Conservation (phyloP, 2,888 invertebrate species). For the Chironomus tentans region DNA sequence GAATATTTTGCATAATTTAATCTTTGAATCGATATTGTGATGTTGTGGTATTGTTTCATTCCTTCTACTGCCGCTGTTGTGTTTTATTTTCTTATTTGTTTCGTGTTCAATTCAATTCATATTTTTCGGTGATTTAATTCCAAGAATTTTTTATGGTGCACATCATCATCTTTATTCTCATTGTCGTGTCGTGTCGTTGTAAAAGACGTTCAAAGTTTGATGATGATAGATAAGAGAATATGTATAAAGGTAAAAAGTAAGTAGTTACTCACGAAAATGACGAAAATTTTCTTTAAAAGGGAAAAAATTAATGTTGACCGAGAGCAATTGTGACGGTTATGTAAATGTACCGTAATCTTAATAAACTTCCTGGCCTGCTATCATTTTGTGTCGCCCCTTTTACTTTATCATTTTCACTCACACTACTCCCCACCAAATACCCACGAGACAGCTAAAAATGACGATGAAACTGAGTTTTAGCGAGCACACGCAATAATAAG, state of each 20-base stretch:
- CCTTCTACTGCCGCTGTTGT: not conserved
- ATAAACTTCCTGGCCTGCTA: constrained; percentile 16
- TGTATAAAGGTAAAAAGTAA: no score
- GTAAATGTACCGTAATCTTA: constrained; percentile 11
- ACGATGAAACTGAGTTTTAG: not conserved
- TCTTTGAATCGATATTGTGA: constrained; percentile 22
- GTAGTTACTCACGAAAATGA: no score
- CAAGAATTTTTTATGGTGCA: not conserved
- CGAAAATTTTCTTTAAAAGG: not conserved
- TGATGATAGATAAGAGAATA: not conserved
- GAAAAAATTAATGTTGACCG: not conserved
- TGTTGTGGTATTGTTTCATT: not conserved
- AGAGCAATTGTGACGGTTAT: not conserved
- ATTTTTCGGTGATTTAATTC: not conserved
- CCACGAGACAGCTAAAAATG: constrained; percentile 10
- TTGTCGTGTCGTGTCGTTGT: not conserved
- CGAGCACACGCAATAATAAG: not conserved
- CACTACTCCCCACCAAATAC: not conserved
- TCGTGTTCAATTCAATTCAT: not conserved
- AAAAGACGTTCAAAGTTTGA: no score
- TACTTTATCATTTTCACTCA: not conserved
- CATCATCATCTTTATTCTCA: not conserved
- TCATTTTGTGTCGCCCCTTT: not conserved
- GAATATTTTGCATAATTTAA: constrained; percentile 24
- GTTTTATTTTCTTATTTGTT: not conserved